Conservation (phyloP, 2,797 vertebrate genomes). For the Sylvilagus floridanus region DNA sequence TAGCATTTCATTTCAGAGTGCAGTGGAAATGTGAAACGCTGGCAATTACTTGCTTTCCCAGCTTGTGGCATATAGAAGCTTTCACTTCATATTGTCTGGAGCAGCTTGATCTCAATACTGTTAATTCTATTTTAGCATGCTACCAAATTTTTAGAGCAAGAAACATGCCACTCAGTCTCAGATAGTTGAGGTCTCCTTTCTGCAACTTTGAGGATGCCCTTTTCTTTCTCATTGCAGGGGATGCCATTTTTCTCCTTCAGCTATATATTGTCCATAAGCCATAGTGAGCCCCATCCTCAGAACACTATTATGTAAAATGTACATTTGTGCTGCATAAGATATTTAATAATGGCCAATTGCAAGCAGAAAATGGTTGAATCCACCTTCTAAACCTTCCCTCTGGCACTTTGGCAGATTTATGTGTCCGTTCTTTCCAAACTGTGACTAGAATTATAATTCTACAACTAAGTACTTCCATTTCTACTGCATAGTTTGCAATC, state of each 20-base stretch:
- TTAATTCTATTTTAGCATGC: constrained; percentile 86
- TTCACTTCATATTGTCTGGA: constrained; percentile 80
- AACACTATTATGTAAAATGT: constrained; percentile 67
- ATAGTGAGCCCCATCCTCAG: constrained; percentile 20
- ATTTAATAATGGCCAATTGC: constrained; percentile 66
- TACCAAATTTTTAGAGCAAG: constrained; percentile 74
- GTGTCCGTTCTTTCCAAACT: constrained; percentile 51
- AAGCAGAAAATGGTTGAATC: constrained; percentile 56
- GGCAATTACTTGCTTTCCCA: constrained; percentile 81
- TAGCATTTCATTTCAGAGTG: constrained; percentile 79
- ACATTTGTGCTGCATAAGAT: constrained; percentile 30
- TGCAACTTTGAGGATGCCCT: constrained; percentile 40
- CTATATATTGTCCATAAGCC: constrained; percentile 25
- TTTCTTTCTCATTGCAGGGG: constrained; percentile 12
- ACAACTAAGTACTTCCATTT: constrained; percentile 7
- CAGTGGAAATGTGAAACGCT: constrained; percentile 65
- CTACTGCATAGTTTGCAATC: constrained; percentile 40
- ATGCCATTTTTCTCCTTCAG: constrained; percentile 49
- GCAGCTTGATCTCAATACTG: constrained; percentile 82
- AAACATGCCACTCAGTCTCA: constrained; percentile 71
- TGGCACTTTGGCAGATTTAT: constrained; percentile 18
- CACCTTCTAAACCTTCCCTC: background rate
- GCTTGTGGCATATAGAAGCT: constrained; percentile 76
- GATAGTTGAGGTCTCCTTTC: constrained; percentile 52
- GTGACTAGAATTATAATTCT: constrained; percentile 42